Base-by-base conservation (phyloP, 2,888 invertebrate species). In the Agonopterix subpropinquella region DNA sequence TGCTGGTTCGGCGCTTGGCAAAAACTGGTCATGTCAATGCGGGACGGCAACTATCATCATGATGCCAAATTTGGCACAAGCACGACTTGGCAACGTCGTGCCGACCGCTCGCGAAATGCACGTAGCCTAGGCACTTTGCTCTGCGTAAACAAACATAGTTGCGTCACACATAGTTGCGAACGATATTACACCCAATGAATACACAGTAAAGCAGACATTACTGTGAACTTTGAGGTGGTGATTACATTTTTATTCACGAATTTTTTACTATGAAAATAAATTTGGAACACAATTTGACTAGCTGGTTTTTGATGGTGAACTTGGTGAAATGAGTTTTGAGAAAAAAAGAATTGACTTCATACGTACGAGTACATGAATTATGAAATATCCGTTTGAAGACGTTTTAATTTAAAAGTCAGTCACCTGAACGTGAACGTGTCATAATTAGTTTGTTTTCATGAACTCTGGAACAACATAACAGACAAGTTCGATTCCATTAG, bases 111-210 rank as follows among this genome's bases (percentile, higher is more conserved):
- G 67, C 70, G 61, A 68, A 69, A 62, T 70, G 70, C 71, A 71
- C 70, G 67, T 70, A 43, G 28, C 13, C 11, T 37, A 41, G 36
- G 70, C 67, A 76, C 70, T 76, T 60, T 54, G 65, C 67, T 68
- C 68, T 70, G 71, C 70, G 83, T 82, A 84, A 85, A 84, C 83
- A 85, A 80, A 83, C 73, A 68, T 61, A 62, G 71, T 84, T 86
- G 77, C 83, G 83, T 84, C 85, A 86, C 67, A 57, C 41, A 13
- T 11, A 42, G 11, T 11, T 50, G 36, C 47, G 52, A 52, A 59
- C 69, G 46, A 78, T 73, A 73, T 54, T 64, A 59, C 51, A 69
- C 70, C 64, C 70, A 74, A 57, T 46, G 10, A 47, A 35, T 18
- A 43, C 36, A 41, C 1, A 11, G 50, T 60, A 76, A 53, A 68